Base-by-base conservation (phyloP, 2,888 invertebrate genomes). In the Pecten maximus region DNA sequence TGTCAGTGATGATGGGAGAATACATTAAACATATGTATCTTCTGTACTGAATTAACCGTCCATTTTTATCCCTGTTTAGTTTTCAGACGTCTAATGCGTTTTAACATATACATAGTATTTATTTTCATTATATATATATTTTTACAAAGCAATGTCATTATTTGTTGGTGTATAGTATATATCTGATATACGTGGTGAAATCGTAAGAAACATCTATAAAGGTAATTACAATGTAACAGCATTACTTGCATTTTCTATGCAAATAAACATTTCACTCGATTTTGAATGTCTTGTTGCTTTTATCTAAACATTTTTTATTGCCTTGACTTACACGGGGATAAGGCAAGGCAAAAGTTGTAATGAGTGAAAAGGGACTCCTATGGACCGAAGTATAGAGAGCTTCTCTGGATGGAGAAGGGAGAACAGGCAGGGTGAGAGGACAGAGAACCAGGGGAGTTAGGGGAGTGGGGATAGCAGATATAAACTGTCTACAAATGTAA, bases 201-300 rank as follows among this genome's bases (percentile, higher is more conserved):
- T 44, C 12, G 12, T 44, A 44, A 10, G 44, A 12, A 44, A 44
- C 44, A 44, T 74, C 35, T 35, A 74, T 35, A 74, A 74, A 8
- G 3, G 74, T 74, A 28, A 74, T 6, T 12, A 15, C 10, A 35
- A 35, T 44, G 35, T 74, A 74, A 74, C 74, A 74, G 35, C 74
- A 74, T 74, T 74, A 74, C 74, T 74, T 74, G 74, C 74, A 74
- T 74, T 74, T 74, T 74, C 74, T 74, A 74, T 74, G 74, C 35
- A 74, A 74, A 74, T 74, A 74, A 74, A 74, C 74, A 35, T 74
- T 74, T 74, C 74, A 74, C 74, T 74, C 74, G 16, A 74, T 74
- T 74, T 74, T 35, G 44, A 35, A 4, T 28, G 74, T 35, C 74
- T 74, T 74, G 8, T 35, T 74, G 74, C 10, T 35, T 74, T 16